A percentile compares a stretch with the other conserved stretches of the same genome.
phyloP scores from a whole-genome alignment of 2,888 invertebrate species.

The Lasioglossum malachurum region DNA sequence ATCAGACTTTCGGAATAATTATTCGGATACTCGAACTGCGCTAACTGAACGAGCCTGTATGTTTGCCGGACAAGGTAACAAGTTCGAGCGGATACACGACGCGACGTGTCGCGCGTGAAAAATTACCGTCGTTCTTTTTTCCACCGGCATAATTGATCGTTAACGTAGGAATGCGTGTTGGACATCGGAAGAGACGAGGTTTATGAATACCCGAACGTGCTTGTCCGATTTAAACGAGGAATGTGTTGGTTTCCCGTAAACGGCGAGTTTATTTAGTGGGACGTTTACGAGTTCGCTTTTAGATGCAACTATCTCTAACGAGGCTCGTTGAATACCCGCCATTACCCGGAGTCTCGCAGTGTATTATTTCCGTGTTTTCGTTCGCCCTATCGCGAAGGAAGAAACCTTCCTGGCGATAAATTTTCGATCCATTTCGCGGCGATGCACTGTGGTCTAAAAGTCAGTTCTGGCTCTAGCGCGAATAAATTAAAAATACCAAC shows the following conservation, averaged over 20 bases:
- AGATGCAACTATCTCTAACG: background rate
- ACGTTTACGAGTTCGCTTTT: conserved; percentile 16
- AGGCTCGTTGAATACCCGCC: background rate
- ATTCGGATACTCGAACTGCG: background rate
- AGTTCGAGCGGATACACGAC: background rate
- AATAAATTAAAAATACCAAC: too few species aligned
- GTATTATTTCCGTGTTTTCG: background rate
- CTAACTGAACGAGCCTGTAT: background rate
- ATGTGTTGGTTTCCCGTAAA: conserved; percentile 4
- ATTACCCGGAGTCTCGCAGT: background rate
- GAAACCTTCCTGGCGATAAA: too few species aligned
- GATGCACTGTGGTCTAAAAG: too few species aligned
- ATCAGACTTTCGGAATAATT: background rate
- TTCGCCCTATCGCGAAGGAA: too few species aligned
- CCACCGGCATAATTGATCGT: conserved; percentile 15
- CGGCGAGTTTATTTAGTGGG: background rate
- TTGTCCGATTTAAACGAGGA: conserved; percentile 9
- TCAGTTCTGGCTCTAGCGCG: too few species aligned
- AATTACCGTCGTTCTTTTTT: conserved; percentile 20
- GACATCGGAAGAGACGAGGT: conserved; percentile 23
- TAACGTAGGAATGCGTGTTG: conserved; percentile 18
- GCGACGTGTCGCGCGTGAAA: conserved; percentile 22
- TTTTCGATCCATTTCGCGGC: too few species aligned
- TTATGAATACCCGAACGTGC: conserved; percentile 18
- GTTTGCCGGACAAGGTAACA: conserved; percentile 16